phyloP scores from a whole-genome alignment of 92 coral and sea anemone species.

The Galaxea fascicularis region DNA sequence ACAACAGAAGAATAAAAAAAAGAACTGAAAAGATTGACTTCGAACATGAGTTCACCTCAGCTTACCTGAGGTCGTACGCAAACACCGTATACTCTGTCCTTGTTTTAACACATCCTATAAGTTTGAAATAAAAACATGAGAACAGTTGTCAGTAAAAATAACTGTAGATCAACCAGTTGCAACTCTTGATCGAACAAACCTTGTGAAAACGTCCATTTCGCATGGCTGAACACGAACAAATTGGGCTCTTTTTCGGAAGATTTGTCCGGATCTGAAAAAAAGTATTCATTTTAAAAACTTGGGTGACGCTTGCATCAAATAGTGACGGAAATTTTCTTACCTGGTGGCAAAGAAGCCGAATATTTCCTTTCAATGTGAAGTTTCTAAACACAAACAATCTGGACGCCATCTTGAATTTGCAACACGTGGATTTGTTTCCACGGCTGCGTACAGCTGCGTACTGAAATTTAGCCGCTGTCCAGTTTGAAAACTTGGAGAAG shows the following conservation, averaged over 20 bases:
- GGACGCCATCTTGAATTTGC: conserved; percentile 81
- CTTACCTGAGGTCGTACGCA: conserved; percentile 11
- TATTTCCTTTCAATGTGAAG: conserved; percentile 45
- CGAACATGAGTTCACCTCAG: not conserved
- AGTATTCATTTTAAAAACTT: not conserved
- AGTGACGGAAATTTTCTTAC: conserved; percentile 1
- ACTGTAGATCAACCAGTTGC: no score
- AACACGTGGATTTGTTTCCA: conserved; percentile 51
- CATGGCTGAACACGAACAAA: not conserved
- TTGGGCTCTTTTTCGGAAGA: not conserved
- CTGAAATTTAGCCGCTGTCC: conserved; percentile 63
- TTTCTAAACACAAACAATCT: conserved; percentile 54
- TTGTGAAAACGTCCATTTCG: not conserved
- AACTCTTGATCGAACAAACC: conserved; percentile 9
- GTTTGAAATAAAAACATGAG: not conserved
- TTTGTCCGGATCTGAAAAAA: conserved; percentile 27
- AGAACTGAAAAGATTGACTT: no score
- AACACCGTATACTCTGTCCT: not conserved
- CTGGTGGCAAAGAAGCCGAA: conserved; percentile 41
- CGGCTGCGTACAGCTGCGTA: conserved; percentile 62
- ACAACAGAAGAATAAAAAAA: not conserved
- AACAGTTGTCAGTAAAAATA: no score
- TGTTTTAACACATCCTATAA: conserved; percentile 21
- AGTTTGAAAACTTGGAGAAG: no score
- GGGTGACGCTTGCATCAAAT: not conserved